Percentiles rank a stretch among this genome's conserved stretches.
Conservation (phyloP, 2,888 invertebrate genomes). For the Microctonus brassicae region DNA sequence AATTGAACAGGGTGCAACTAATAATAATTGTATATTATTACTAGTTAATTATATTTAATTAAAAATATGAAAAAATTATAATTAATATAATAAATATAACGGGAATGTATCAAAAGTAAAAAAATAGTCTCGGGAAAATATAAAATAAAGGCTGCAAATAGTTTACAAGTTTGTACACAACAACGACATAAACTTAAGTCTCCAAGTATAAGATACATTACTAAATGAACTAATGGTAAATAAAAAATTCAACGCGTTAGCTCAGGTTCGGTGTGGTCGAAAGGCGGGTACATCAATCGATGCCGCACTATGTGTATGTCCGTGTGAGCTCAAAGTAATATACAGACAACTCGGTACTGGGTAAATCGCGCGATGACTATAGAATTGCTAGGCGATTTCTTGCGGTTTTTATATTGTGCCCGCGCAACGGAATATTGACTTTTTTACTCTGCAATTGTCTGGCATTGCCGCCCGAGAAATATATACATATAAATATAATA, state of each 20-base stretch:
- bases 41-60: no score
- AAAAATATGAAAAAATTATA: no score
- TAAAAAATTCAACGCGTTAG: slow-evolving; percentile 35
- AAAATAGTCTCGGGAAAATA: no score
- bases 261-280: slow-evolving; percentile 17
- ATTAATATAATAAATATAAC: no score
- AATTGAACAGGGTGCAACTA: no score
- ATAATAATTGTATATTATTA: no score
- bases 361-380: slow-evolving; percentile 33
- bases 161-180: not conserved
- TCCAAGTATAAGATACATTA: slow-evolving; percentile 26
- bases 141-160: no score
- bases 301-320: slow-evolving; percentile 32
- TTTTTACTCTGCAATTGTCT: slow-evolving; percentile 5
- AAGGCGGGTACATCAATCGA: slow-evolving; percentile 49
- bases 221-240: slow-evolving; percentile 25
- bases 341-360: not conserved
- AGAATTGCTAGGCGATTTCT: slow-evolving; percentile 47
- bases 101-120: no score
- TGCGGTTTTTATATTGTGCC: slow-evolving; percentile 32
- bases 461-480: not conserved
- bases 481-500: not conserved
- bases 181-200: not conserved
- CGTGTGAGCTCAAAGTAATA: slow-evolving; percentile 14
- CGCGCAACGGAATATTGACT: slow-evolving; percentile 40